These are phyloP conservation scores for Gasteruption jaculator DNA, from an alignment of 2,888 invertebrate genomes.

Conservation along the genomic window DNA sequence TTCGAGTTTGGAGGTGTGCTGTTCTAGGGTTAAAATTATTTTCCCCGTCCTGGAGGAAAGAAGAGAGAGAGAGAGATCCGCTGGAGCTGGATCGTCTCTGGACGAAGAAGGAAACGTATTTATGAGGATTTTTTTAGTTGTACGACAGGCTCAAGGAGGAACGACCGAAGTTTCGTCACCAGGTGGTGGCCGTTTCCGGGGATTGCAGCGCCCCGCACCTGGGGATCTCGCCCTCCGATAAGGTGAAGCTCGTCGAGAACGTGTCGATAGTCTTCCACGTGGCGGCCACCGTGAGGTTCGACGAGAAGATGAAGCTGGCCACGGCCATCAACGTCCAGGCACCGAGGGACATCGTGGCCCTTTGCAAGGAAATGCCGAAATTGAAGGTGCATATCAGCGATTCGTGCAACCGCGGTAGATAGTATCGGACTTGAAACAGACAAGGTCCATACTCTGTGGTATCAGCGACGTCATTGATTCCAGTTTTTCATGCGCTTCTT, in stretches of 20 bases:
- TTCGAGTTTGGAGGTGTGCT: no score
- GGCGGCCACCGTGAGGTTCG: conserved; percentile 63
- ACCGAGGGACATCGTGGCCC: conserved; percentile 61
- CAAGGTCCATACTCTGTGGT: neutral
- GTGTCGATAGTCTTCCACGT: conserved; percentile 58
- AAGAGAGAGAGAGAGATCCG: neutral
- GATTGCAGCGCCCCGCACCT: conserved; percentile 61
- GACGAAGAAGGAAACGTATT: neutral
- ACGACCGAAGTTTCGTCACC: conserved; percentile 62
- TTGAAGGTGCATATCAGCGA: conserved; percentile 53
- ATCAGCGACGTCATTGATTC: neutral
- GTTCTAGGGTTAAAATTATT: neutral
- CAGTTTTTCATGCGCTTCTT: conserved; percentile 1
- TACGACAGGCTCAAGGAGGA: conserved; percentile 56
- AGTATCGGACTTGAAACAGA: neutral
- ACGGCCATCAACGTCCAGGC: conserved; percentile 71
- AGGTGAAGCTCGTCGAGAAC: conserved; percentile 53
- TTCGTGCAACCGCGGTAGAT: neutral
- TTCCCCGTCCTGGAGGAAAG: neutral
- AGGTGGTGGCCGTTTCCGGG: conserved; percentile 56
- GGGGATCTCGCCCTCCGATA: conserved; percentile 59
- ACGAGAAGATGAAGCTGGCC: conserved; percentile 70
- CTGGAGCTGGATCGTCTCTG: neutral
- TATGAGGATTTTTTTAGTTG: conserved; percentile 47
- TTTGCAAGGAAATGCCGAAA: conserved; percentile 64